Percentiles rank a stretch among this genome's conserved stretches.
Evolutionary conservation across 2,888 invertebrate species (phyloP).

Genomic region (Eulithis testata): DNA sequence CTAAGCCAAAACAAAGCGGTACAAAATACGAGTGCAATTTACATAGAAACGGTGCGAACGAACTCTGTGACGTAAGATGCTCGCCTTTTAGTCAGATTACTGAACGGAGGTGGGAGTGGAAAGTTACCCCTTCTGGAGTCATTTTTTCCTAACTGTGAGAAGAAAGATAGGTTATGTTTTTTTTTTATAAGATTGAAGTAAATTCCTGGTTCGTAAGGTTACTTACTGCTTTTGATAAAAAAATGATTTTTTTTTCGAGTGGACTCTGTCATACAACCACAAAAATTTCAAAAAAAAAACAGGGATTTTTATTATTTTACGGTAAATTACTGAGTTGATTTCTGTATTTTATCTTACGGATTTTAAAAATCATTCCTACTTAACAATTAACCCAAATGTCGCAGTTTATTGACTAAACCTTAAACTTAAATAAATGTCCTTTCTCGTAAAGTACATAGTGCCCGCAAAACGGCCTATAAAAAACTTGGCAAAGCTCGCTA

Average conservation of each 20-base stretch:
- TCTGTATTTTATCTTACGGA: too few species aligned
- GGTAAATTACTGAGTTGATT: too few species aligned
- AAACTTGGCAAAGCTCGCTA: constrained; percentile 25
- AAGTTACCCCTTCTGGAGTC: constrained; percentile 15
- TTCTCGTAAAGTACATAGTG: constrained; percentile 15
- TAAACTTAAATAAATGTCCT: constrained; percentile 12
- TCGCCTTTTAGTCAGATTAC: constrained; percentile 66
- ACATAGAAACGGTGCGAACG: constrained; percentile 64
- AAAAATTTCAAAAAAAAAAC: too few species aligned
- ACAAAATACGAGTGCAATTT: constrained; percentile 49
- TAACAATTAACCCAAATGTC: background rate
- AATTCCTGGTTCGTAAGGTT: too few species aligned
- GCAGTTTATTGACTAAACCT: constrained; percentile 17
- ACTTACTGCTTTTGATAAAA: too few species aligned
- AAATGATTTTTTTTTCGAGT: too few species aligned
- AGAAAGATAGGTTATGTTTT: background rate
- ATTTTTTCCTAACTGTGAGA: constrained; percentile 4
- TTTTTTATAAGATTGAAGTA: too few species aligned
- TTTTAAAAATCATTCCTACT: too few species aligned
- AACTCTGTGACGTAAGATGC: constrained; percentile 50
- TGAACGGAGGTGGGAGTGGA: constrained; percentile 32
- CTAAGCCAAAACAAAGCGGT: constrained; percentile 49
- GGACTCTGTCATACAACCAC: too few species aligned
- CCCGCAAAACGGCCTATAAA: constrained; percentile 17
- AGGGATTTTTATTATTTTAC: too few species aligned